Percentiles rank a stretch among this genome's conserved stretches.
These are phyloP conservation scores for Phalera bucephala DNA, from an alignment of 2,888 invertebrate genomes.

Conservation along the genomic window DNA sequence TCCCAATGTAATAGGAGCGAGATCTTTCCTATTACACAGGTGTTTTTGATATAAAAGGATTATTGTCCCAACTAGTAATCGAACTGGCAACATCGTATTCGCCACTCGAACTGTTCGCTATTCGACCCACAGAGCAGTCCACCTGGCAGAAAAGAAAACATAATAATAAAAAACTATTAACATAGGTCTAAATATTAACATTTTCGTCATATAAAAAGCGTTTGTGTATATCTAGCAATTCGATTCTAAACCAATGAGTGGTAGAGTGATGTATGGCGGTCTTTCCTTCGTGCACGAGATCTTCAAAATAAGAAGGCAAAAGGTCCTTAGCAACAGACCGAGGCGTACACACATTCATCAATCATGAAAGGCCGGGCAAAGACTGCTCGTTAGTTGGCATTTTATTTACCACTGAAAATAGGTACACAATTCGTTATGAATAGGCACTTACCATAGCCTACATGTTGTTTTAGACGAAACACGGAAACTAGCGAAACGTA, in stretches of 20 bases:
- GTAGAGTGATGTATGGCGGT: constrained; percentile 6
- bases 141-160: too few relatives aligned
- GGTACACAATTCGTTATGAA: constrained; percentile 17
- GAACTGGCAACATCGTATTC: too few relatives aligned
- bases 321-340: constrained; percentile 14
- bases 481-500: constrained; percentile 31
- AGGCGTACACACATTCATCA: constrained; percentile 24
- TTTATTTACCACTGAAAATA: constrained; percentile 24
- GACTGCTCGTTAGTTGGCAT: constrained; percentile 12
- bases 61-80: too few relatives aligned
- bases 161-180: too few relatives aligned
- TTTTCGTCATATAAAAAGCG: too few relatives aligned
- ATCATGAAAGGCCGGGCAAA: constrained; percentile 24
- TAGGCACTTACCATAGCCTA: constrained; percentile 3
- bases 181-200: too few relatives aligned
- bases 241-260: constrained; percentile 6
- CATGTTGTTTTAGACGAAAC: constrained; percentile 11
- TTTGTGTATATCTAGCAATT: too few relatives aligned
- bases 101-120: too few relatives aligned
- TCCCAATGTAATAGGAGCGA: too few relatives aligned
- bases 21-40: too few relatives aligned
- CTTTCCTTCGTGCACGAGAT: constrained; percentile 6
- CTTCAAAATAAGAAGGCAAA: constrained; percentile 9
- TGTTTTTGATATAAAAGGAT: too few relatives aligned
- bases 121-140: too few relatives aligned